Base-by-base conservation (phyloP, 2,797 vertebrate species). In the Cyclopterus lumpus region DNA sequence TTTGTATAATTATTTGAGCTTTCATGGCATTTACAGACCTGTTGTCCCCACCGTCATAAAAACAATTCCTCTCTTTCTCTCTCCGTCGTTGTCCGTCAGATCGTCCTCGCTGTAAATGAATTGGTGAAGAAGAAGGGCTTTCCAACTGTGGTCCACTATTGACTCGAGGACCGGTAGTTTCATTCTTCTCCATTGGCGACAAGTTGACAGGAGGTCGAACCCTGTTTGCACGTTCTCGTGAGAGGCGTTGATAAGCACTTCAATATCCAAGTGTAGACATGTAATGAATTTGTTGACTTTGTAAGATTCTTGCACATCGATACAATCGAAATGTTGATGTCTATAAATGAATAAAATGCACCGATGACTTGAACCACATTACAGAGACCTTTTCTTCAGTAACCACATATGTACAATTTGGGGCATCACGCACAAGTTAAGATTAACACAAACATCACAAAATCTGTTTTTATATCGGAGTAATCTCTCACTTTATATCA, bases 201-300 rank as follows among this genome's bases (percentile, higher is more conserved):
- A 59, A 75, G 72, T 79, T 75, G 73, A 73, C 67, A 51, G 63
- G 44, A 26, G 73, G 82, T 34, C 26, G 71, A 63, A 44, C 48
- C 36, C 1, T 71, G 58, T 82, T 75, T 80, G 79, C 24, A 61
- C 53, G 54, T 61, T 48, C 3, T 2, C 22, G 4, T 11, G 6
- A 26, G 46, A 58, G 34, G 49, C 0, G 1, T 14, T 4, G 3
- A 26, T 51, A 42, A 26, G 28, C 8, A 28, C 24, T 20, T 22
- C 3, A 38, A 46, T 1, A 55, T 68, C 48, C 34, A 61, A 22
- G 2, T 20, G 34, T 20, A 12, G 0, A 0, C 0, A 54, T 64
- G 16, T 5, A n/a, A 38, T 24, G 22, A 40, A 55, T 65, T 14
- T 15, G 18, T 38, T 28, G 9, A 51, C 0, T 60, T 28, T 22